A percentile compares a stretch with the other conserved stretches of the same genome.
Conservation (phyloP, 2,888 invertebrate genomes). For the Atherix ibis region DNA sequence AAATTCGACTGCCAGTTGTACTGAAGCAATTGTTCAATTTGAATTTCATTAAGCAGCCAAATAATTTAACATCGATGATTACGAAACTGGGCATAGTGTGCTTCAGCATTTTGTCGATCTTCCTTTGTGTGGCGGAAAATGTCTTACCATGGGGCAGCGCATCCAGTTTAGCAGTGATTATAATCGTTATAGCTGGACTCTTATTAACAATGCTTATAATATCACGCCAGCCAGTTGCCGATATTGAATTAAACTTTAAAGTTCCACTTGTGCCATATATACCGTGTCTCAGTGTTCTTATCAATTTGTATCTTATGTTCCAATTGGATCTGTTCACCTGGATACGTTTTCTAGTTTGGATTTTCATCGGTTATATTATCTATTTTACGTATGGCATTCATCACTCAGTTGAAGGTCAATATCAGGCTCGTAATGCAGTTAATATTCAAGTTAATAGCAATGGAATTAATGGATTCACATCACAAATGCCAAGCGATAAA, state of each 20-base stretch:
- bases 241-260: slow-evolving; percentile 50
- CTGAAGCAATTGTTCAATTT: slow-evolving; percentile 52
- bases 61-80: slow-evolving; percentile 43
- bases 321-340: slow-evolving; percentile 73
- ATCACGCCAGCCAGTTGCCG: slow-evolving; percentile 50
- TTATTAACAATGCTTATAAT: slow-evolving; percentile 42
- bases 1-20: slow-evolving; percentile 23
- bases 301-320: slow-evolving; percentile 83
- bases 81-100: slow-evolving; percentile 44
- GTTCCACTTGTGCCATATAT: slow-evolving; percentile 75
- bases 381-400: slow-evolving; percentile 75
- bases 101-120: slow-evolving; percentile 36
- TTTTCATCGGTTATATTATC: slow-evolving; percentile 66
- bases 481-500: slow-evolving; percentile 2
- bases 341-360: slow-evolving; percentile 78
- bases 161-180: slow-evolving; percentile 30
- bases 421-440: background rate
- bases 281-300: slow-evolving; percentile 68
- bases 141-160: slow-evolving; percentile 19
- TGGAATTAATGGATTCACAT: background rate
- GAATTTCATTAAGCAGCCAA: slow-evolving; percentile 51
- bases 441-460: background rate
- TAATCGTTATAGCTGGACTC: slow-evolving; percentile 36
- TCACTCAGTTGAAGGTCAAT: slow-evolving; percentile 47
- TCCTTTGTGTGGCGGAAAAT: slow-evolving; percentile 22